Evolutionary conservation across 2,888 invertebrate species (phyloP), one percentile per base, ranked within the genome.

Genomic region (Euzetes globulus): DNA sequence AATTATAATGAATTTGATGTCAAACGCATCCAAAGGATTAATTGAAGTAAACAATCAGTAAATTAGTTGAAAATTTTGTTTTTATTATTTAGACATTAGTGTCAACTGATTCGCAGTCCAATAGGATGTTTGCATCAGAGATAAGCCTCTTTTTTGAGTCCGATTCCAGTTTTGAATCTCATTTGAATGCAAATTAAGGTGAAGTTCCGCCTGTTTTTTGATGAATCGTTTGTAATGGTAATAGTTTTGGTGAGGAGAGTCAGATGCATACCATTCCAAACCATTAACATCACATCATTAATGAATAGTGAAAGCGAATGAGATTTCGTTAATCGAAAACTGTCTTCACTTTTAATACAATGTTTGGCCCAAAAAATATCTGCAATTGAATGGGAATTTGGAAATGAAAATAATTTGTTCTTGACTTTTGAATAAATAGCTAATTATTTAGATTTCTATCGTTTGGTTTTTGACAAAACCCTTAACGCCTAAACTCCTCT

Each of bases 281-380:
- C 65, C 65, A 65, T 65, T 65, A 65, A 41, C 65, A 65, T 58
- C 58, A 58, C 7, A 58, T 65, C 65, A 65, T 65, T 65, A 65
- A 65, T 65, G 65, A 65, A 65, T 65, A 65, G 55, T 25, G 55
- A 13, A 55, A 19, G 19, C 6, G 19, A 55, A 25, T 2, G 55
- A 25, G 55, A 22, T 22, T 41, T 41, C 41, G 25, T 55, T 13
- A 22, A 55, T 19, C 58, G 22, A 22, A 58, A 58, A 29, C 17
- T 58, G 15, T 58, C 27, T 58, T 58, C 22, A 58, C 58, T 58
- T 27, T 17, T 5, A 17, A 58, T 27, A 55, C 25, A 22, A 55
- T 55, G 22, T 22, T 27, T 58, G 15, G 9, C 6, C 22, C 13
- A 27, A 11, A 58, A 25, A 58, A 15, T 3, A n/a, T n/a, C 50